Base-by-base conservation (phyloP, 2,113 vertebrate species). In the Pipa parva region DNA sequence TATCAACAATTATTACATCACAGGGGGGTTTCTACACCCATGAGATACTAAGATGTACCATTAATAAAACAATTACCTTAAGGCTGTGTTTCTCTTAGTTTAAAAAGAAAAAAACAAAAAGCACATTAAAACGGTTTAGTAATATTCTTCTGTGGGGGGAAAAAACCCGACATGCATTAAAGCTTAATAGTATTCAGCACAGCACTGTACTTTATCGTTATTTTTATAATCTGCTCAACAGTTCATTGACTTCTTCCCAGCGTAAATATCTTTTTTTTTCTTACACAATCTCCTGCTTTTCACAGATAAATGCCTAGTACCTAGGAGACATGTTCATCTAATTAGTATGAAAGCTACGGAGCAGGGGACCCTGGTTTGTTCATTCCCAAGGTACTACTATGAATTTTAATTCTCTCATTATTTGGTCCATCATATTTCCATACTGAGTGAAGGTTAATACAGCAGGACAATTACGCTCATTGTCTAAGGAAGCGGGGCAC, bases 271-370 rank as follows among this genome's bases (percentile, higher is more conserved):
- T 79, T 75, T 63, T 79, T 75, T 63, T 74, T 72, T 76, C 71
- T 77, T 75, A 71, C 74, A 72, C 74, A 80, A 73, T 85, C 79
- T 82, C 52, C 67, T 73, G 82, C 72, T 81, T 82, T 80, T 71
- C 71, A 71, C 70, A 80, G 80, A 89, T 81, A 87, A 86, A 89
- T 74, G 80, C 81, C 68, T 79, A 72, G 83, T 80, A 86, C 81
- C 80, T 82, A 81, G 78, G 76, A 84, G 79, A 87, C 74, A 78
- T 74, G 79, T 73, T 76, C 73, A 55, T 85, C 75, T 88, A 87
- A 88, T 87, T 85, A 84, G 75, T 73, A 84, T 83, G 84, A 87
- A 83, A 86, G 79, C 75, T 67, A 72, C 29, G 78, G 80, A 25
- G 58, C 75, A 80, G 74, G 60, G 75, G 59, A 54, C 26, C 75